Percentiles rank a stretch among this genome's conserved stretches.
Conservation (phyloP, 2,888 invertebrate species). For the Lasioglossum vierecki region DNA sequence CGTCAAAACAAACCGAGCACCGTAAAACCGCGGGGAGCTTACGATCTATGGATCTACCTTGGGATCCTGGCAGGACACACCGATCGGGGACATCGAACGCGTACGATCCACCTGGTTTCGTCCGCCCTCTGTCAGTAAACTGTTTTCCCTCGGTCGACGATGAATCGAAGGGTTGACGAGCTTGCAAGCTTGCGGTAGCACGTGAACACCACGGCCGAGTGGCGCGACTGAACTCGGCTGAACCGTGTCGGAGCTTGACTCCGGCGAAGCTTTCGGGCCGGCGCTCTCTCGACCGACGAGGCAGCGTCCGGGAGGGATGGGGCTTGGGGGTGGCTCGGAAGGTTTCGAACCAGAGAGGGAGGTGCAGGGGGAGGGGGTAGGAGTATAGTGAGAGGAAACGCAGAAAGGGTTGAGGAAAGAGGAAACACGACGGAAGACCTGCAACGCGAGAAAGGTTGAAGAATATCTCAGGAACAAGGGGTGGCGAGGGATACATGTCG, state of each 20-base stretch:
- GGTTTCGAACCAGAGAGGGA: slow-evolving; percentile 14
- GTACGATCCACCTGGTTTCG: slow-evolving; percentile 51
- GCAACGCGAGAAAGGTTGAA: background rate
- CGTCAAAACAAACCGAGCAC: slow-evolving; percentile 40
- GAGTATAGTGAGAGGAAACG: background rate
- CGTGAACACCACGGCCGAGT: slow-evolving; percentile 76
- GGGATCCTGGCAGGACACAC: slow-evolving; percentile 48
- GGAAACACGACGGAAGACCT: background rate
- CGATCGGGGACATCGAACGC: slow-evolving; percentile 61
- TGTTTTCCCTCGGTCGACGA: background rate
- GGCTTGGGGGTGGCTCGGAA: slow-evolving; percentile 1
- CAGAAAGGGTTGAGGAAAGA: background rate
- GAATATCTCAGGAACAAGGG: background rate
- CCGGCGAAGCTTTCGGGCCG: slow-evolving; percentile 64
- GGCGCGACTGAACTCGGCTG: slow-evolving; percentile 80
- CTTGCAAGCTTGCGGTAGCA: slow-evolving; percentile 64
- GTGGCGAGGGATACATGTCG: background rate
- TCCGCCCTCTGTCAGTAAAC: slow-evolving; percentile 11
- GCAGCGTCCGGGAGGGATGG: slow-evolving; percentile 9
- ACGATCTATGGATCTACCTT: slow-evolving; percentile 54
- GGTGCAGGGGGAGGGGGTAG: background rate
- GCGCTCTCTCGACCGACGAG: slow-evolving; percentile 47
- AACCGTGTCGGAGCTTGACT: slow-evolving; percentile 75
- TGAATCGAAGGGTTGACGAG: slow-evolving; percentile 30
- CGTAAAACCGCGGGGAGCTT: slow-evolving; percentile 35